Evolutionary conservation across 64 coral and sea anemone genomes (phyloP).

Genomic region (Porites australiensis): DNA sequence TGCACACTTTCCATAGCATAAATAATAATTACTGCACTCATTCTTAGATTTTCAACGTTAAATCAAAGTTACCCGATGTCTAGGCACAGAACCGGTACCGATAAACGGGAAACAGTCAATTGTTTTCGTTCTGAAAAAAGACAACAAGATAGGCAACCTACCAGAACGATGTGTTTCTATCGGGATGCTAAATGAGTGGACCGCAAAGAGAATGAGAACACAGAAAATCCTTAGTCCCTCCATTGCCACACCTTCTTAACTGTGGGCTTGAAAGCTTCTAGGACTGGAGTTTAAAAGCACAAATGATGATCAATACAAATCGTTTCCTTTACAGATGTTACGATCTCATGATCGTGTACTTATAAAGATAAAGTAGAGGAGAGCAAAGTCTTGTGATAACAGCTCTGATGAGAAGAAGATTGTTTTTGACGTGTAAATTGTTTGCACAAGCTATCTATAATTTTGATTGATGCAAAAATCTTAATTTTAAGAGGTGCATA

Average conservation of each 20-base stretch:
- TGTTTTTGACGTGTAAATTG: constrained; percentile 21
- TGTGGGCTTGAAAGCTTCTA: not conserved
- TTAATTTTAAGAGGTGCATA: constrained; percentile 19
- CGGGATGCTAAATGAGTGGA: not conserved
- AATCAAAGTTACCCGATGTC: too few relatives aligned
- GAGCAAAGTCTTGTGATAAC: not conserved
- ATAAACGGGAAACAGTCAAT: too few relatives aligned
- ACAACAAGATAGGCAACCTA: not conserved
- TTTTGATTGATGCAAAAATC: not conserved
- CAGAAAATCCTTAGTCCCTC: not conserved
- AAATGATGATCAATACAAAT: not conserved
- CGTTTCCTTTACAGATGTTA: constrained; percentile 13
- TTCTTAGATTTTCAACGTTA: too few relatives aligned
- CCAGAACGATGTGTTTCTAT: not conserved
- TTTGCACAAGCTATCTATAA: constrained; percentile 37
- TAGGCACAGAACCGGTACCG: too few relatives aligned
- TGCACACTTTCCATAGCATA: too few relatives aligned
- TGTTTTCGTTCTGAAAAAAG: not conserved
- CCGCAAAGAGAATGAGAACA: not conserved
- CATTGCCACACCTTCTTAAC: not conserved
- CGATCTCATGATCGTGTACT: not conserved
- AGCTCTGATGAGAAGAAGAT: constrained; percentile 14
- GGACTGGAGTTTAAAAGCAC: not conserved
- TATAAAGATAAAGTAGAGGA: not conserved
- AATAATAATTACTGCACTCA: too few relatives aligned